Evolutionary conservation across 2,888 invertebrate genomes (phyloP).

Genomic region (Caenorhabditis sp.): DNA sequence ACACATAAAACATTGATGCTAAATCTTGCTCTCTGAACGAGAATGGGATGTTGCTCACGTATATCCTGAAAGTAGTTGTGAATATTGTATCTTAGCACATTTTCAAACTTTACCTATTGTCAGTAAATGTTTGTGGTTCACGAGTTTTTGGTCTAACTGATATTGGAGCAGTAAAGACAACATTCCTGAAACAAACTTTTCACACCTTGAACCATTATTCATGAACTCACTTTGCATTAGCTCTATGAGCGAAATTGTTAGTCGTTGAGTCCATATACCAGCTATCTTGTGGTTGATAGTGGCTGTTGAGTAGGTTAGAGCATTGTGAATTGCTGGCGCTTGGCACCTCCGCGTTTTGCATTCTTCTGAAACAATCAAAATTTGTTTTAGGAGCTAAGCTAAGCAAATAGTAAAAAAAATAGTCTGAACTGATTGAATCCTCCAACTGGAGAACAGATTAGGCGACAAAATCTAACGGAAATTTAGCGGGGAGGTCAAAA

Average conservation of each 20-base stretch:
- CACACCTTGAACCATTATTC: too few species aligned
- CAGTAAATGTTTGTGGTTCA: conserved; percentile 39
- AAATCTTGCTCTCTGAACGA: conserved; percentile 47
- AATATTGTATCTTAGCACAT: not conserved
- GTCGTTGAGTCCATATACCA: conserved; percentile 7
- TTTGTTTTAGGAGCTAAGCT: not conserved
- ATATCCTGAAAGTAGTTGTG: conserved; percentile 38
- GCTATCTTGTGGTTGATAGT: not conserved
- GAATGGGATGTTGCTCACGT: conserved; percentile 56
- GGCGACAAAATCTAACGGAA: too few species aligned
- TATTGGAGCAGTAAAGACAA: conserved; percentile 40
- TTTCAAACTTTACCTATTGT: conserved; percentile 25
- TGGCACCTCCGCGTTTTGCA: conserved; percentile 36
- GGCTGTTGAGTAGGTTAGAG: not conserved
- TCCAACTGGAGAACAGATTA: too few species aligned
- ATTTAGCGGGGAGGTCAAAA: not conserved
- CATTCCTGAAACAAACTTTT: not conserved
- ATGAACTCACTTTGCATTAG: conserved; percentile 45
- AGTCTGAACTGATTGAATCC: too few species aligned
- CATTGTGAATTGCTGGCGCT: conserved; percentile 5
- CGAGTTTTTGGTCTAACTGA: conserved; percentile 47
- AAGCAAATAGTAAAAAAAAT: too few species aligned
- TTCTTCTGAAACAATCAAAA: conserved; percentile 14
- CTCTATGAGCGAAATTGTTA: conserved; percentile 18
- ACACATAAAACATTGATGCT: conserved; percentile 44